phyloP scores from a whole-genome alignment of 2,113 vertebrate genomes.

The Rhinolophus ferrumequinum region DNA sequence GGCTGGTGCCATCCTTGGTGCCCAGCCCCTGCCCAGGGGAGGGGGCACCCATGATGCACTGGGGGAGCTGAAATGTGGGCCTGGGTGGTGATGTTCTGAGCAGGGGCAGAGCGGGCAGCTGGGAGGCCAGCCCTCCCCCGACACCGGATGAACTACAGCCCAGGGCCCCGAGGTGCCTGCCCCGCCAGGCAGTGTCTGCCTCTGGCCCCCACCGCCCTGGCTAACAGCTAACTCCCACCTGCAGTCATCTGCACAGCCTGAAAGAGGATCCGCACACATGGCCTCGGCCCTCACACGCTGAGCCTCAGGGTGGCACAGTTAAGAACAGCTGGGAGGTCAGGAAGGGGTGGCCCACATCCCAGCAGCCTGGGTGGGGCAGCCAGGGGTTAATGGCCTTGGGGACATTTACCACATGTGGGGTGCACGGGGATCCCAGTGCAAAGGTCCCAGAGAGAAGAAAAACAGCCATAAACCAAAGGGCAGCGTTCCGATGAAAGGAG shows the following conservation, averaged over 20 bases:
- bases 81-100: too few species aligned
- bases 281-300: not conserved
- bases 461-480: constrained; percentile 45
- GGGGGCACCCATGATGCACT: too few species aligned
- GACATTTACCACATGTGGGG: not conserved
- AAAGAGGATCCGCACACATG: not conserved
- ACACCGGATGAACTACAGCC: too few species aligned
- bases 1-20: too few species aligned
- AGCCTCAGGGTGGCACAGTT: accelerated
- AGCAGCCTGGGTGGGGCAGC: not conserved
- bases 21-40: too few species aligned
- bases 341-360: not conserved
- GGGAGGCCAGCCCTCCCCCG: not conserved
- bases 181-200: not conserved
- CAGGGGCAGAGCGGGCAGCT: too few species aligned
- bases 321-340: not conserved
- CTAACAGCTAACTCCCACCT: not conserved
- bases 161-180: not conserved
- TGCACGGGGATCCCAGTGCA: not conserved
- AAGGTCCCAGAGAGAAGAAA: not conserved
- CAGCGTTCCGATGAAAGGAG: not conserved
- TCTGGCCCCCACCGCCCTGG: too few species aligned
- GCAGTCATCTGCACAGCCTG: accelerated
- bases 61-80: too few species aligned
- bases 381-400: not conserved